Conservation (phyloP, 37 sponge, comb jelly and placozoan species). For the Chondrilla cf. caribensis region DNA sequence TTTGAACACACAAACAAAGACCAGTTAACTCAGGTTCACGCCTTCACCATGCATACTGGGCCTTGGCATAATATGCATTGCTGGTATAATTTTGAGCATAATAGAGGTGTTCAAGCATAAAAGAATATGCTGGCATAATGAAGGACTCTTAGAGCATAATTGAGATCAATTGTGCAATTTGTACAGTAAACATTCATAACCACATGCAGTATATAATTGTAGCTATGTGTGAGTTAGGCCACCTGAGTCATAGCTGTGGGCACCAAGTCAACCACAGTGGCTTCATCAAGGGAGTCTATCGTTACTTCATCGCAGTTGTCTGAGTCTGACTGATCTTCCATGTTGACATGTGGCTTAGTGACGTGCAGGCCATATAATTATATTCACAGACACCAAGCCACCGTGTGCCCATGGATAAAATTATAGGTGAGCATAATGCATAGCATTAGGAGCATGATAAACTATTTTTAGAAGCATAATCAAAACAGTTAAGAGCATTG, state of each 20-base stretch:
- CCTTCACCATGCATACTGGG: too few species aligned
- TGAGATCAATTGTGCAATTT: not conserved
- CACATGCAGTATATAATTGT: conserved; percentile 5
- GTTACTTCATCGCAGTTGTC: too few species aligned
- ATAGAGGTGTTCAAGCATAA: too few species aligned
- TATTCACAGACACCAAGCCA: conserved; percentile 6
- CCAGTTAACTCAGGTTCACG: too few species aligned
- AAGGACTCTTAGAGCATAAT: conserved; percentile 4
- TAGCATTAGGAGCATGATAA: not conserved
- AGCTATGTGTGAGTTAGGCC: not conserved
- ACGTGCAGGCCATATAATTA: not conserved
- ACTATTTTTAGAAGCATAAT: not conserved
- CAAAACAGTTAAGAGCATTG: not conserved
- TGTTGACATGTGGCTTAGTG: not conserved
- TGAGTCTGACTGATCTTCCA: too few species aligned
- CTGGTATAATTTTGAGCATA: conserved; percentile 6
- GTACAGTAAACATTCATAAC: conserved; percentile 16
- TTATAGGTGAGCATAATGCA: not conserved
- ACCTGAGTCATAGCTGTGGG: not conserved
- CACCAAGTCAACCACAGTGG: not conserved
- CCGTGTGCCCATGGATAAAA: not conserved
- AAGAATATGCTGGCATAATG: conserved; percentile 12
- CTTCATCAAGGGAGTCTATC: not conserved
- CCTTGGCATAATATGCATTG: conserved; percentile 4
- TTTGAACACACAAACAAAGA: too few species aligned